phyloP scores from a whole-genome alignment of 2,797 vertebrate species.

The Anguilla pacifica region DNA sequence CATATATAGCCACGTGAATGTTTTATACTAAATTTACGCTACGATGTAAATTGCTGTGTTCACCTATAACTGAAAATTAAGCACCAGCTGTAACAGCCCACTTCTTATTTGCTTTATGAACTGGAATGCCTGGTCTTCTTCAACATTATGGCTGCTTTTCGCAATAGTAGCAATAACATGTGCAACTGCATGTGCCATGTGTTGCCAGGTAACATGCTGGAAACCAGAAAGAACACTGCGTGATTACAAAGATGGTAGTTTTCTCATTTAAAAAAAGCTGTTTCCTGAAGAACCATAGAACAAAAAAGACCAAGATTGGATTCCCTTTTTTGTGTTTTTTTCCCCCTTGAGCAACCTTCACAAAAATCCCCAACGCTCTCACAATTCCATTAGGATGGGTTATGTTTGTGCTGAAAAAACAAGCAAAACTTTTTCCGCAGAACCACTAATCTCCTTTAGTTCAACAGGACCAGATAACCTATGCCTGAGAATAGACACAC shows the following conservation, averaged over 20 bases:
- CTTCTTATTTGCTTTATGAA: not conserved
- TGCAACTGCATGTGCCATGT: not conserved
- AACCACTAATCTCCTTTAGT: not conserved
- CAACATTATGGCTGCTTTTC: not conserved
- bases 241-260: not conserved
- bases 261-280: not conserved
- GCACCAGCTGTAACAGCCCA: not conserved
- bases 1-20: not conserved
- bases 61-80: not conserved
- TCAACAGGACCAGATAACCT: not conserved
- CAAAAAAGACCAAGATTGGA: not conserved
- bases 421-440: not conserved
- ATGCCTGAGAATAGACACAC: slow-evolving; percentile 4
- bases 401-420: not conserved
- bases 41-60: not conserved
- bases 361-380: not conserved
- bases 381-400: not conserved
- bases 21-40: not conserved
- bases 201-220: not conserved
- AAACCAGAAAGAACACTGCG: not conserved
- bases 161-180: not conserved
- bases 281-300: not conserved
- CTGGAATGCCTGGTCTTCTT: not conserved
- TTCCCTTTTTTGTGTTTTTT: not conserved
- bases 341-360: not conserved